A percentile compares a stretch with the other conserved stretches of the same genome.
phyloP scores from a whole-genome alignment of 1,140 invertebrate species.

The Hylaeus volcanicus region DNA sequence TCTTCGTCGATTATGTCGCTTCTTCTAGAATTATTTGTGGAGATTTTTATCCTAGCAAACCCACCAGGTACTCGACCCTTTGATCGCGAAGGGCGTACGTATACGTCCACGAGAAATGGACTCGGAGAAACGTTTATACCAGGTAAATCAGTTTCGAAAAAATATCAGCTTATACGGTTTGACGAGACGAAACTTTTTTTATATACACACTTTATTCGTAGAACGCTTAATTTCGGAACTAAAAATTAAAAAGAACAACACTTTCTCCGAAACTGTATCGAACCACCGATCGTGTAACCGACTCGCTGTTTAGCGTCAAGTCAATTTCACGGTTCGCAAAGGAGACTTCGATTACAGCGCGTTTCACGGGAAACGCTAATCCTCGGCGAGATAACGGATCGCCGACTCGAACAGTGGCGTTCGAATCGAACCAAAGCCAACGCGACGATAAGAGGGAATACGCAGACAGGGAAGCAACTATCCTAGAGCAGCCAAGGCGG shows the following conservation, averaged over 20 bases:
- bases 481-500: background rate
- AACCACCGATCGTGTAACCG: too few species aligned
- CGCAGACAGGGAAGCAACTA: background rate
- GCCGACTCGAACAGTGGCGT: background rate
- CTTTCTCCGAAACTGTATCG: too few species aligned
- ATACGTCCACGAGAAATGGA: too few species aligned
- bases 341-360: conserved; percentile 19
- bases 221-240: too few species aligned
- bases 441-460: background rate
- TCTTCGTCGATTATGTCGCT: background rate
- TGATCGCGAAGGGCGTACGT: too few species aligned
- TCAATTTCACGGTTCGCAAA: conserved; percentile 43
- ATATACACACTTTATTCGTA: too few species aligned
- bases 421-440: background rate
- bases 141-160: too few species aligned
- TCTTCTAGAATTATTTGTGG: background rate
- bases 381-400: background rate
- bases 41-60: background rate
- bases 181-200: too few species aligned
- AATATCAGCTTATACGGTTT: too few species aligned
- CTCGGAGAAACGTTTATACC: too few species aligned
- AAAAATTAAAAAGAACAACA: background rate
- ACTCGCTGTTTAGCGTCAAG: conserved; percentile 15
- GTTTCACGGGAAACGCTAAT: conserved; percentile 2
- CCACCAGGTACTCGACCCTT: too few species aligned